Evolutionary conservation across 2,888 invertebrate species (phyloP).

Genomic region (Chirona hameri): DNA sequence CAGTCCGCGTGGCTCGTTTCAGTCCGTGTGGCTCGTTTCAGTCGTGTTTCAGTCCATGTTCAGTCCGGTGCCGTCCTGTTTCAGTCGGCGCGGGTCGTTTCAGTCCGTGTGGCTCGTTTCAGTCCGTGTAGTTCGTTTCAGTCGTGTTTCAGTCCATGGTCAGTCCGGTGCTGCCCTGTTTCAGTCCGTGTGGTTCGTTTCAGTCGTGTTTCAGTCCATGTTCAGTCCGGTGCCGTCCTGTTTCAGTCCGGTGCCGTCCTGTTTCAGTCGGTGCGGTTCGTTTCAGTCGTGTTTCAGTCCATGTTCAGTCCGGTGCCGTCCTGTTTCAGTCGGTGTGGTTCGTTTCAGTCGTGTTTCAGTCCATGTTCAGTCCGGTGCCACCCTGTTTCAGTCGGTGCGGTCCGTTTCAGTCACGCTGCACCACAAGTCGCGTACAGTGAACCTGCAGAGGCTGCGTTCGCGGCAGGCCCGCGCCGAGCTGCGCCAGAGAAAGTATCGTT

Average conservation of each 20-base stretch:
- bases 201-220: not conserved
- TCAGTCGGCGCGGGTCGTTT: not conserved
- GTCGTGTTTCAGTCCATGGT: constrained; percentile 39
- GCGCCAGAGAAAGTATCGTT: constrained; percentile 85
- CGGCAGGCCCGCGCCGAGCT: constrained; percentile 74
- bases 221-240: not conserved
- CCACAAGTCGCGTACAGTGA: constrained; percentile 50
- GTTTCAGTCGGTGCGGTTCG: not conserved
- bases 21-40: not conserved
- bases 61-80: not conserved
- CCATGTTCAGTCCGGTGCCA: not conserved
- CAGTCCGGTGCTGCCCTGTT: not conserved
- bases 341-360: not conserved
- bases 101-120: not conserved
- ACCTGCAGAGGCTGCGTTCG: constrained; percentile 55
- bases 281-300: not conserved
- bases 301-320: not conserved
- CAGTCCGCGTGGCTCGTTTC: not conserved
- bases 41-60: not conserved
- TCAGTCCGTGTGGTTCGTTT: not conserved
- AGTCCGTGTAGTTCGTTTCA: constrained; percentile 39
- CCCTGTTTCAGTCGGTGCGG: not conserved
- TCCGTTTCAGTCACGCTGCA: constrained; percentile 48
- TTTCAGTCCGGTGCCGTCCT: not conserved
- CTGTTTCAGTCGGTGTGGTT: not conserved